These are phyloP conservation scores for Anagyrus pseudococci DNA, from an alignment of 2,888 invertebrate species.

Conservation along the genomic window DNA sequence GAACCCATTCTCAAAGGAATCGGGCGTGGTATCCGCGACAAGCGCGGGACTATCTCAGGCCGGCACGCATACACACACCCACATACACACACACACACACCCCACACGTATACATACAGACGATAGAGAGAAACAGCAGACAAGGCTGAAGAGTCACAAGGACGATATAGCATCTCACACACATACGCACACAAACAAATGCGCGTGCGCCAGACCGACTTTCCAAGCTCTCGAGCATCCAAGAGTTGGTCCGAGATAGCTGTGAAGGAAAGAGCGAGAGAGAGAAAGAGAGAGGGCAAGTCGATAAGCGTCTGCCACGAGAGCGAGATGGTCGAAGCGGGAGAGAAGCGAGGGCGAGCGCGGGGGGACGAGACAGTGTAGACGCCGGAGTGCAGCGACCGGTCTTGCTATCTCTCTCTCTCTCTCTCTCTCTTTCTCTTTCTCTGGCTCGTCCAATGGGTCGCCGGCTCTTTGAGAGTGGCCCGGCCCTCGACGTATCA, in stretches of 20 bases:
- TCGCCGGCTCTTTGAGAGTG: constrained; percentile 54
- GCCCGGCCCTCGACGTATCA: constrained; percentile 60
- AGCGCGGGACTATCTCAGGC: not conserved
- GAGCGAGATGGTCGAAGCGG: no score
- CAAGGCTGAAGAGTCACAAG: no score
- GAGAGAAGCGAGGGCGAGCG: constrained; percentile 8
- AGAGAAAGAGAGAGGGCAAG: constrained; percentile 15
- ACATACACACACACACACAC: not conserved
- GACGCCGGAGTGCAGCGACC: no score
- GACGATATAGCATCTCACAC: no score
- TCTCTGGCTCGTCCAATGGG: constrained; percentile 57
- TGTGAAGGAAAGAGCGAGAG: constrained; percentile 2
- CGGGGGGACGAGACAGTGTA: constrained; percentile 11
- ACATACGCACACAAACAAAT: constrained; percentile 1
- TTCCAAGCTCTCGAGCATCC: not conserved
- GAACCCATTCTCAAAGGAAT: constrained; percentile 35
- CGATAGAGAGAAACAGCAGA: no score
- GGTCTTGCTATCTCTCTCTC: no score
- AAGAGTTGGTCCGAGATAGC: no score
- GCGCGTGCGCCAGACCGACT: constrained; percentile 27
- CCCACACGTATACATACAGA: not conserved
- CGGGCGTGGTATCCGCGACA: constrained; percentile 30
- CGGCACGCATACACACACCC: not conserved
- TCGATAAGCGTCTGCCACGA: not conserved
- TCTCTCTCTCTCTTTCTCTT: no score